Base-by-base conservation (phyloP, 2,113 vertebrate species). In the Daboia siamensis region DNA sequence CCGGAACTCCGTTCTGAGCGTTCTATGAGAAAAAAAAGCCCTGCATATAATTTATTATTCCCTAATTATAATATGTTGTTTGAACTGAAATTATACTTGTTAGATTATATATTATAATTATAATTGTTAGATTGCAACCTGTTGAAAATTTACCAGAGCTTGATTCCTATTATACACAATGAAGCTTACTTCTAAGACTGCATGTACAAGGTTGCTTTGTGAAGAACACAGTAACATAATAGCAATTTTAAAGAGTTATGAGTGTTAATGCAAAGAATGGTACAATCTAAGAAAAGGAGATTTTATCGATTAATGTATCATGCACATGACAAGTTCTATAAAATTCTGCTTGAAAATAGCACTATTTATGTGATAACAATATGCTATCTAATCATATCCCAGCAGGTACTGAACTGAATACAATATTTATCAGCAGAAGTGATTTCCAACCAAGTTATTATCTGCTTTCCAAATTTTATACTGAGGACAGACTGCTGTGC, bases 321-420 rank as follows among this genome's bases (percentile, higher is more conserved):
- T 91, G 54, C 20, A 12, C 86, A 48, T 91, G 85, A 95, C 89
- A 95, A 91, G 88, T 93, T 94, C 52, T 26, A 51, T 39, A 93
- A 92, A 56, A 80, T 57, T 94, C 91, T 55, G 94, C 55, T 52
- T 93, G 64, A 93, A 97, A 95, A 84, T 61, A 90, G 86, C 59
- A 94, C 39, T 92, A 59, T 94, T 93, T 97, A 95, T 95, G 95
- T 95, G 93, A 94, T 94, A 95, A 94, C 93, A 95, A 93, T 90
- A 51, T 90, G 86, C 44, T 64, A 56, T 92, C 86, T 95, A 94
- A 95, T 95, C 95, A 90, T 86, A 93, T 91, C 95, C 93, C 91
- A 95, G 61, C 57, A 93, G 93, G 94, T 55, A 92, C 52, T 95
- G 91, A 96, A 92, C 95, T 95, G 95, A 96, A 96, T 69, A 94